Percentiles rank a stretch among this genome's conserved stretches.
These are phyloP conservation scores for Lagopus leucura DNA, from an alignment of 2,113 vertebrate genomes.

Conservation along the genomic window DNA sequence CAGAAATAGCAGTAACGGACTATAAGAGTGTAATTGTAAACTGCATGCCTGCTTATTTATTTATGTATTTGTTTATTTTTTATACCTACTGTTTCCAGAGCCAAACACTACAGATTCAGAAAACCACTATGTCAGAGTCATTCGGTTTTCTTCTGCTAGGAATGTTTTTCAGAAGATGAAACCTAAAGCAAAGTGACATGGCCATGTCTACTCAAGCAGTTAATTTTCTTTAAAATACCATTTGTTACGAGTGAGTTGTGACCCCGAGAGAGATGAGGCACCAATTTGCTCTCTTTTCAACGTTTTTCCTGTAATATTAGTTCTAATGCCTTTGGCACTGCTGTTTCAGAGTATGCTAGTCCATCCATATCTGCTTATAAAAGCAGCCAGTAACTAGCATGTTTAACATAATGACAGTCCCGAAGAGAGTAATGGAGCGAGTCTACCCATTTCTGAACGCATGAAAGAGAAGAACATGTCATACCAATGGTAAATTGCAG, in stretches of 20 bases:
- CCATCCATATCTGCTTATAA: neutral
- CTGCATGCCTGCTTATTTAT: neutral
- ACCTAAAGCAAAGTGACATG: neutral
- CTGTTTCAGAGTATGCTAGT: neutral
- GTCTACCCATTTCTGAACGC: neutral
- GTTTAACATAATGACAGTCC: neutral
- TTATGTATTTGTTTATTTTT: neutral
- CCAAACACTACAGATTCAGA: neutral
- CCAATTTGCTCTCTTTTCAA: neutral
- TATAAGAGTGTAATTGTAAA: neutral
- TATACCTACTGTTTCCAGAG: neutral
- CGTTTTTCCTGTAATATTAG: neutral
- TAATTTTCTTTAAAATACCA: neutral
- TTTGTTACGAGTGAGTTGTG: neutral
- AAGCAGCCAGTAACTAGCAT: neutral
- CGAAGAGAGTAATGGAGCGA: neutral
- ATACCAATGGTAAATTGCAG: neutral
- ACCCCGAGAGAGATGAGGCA: neutral
- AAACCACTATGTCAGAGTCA: neutral
- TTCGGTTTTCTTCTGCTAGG: neutral
- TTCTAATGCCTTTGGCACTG: neutral
- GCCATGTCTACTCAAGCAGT: neutral
- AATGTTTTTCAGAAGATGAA: neutral
- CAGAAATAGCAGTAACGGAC: neutral
- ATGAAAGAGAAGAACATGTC: neutral